Evolutionary conservation across 2,888 invertebrate genomes (phyloP).

Genomic region (Hetaerina titia): DNA sequence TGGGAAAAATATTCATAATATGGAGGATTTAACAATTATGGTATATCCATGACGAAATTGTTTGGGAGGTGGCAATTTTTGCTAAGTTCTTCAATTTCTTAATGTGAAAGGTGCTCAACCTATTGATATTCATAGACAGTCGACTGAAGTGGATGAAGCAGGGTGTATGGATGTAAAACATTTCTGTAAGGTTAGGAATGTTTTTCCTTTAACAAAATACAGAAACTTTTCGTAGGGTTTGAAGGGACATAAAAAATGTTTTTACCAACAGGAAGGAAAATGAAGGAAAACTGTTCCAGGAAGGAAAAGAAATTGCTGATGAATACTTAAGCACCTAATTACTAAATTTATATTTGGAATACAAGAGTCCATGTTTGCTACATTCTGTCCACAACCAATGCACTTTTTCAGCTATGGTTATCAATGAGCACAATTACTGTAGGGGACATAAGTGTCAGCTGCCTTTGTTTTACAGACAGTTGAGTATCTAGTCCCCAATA

Average conservation of each 20-base stretch:
- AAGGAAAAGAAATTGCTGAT: not conserved
- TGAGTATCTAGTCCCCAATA: slow-evolving; percentile 35
- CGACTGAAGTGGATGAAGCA: no score
- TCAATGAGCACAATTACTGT: slow-evolving; percentile 39
- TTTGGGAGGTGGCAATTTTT: not conserved
- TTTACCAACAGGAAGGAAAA: not conserved
- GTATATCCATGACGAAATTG: not conserved
- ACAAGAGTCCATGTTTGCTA: not conserved
- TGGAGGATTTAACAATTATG: not conserved
- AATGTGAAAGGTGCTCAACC: no score
- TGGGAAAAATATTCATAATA: not conserved
- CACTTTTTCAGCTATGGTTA: slow-evolving; percentile 17
- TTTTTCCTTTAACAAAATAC: not conserved
- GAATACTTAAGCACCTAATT: no score
- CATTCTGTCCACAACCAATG: slow-evolving; percentile 44
- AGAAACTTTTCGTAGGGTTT: not conserved
- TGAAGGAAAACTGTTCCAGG: not conserved
- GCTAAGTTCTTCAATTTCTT: no score
- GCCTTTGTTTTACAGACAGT: not conserved
- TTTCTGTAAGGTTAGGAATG: not conserved
- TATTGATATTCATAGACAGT: no score
- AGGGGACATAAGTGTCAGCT: slow-evolving; percentile 32
- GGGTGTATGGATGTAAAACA: no score
- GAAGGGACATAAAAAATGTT: no score
- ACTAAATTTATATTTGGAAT: no score